Conservation (phyloP, 1,140 invertebrate species). For the Formica selysi region DNA sequence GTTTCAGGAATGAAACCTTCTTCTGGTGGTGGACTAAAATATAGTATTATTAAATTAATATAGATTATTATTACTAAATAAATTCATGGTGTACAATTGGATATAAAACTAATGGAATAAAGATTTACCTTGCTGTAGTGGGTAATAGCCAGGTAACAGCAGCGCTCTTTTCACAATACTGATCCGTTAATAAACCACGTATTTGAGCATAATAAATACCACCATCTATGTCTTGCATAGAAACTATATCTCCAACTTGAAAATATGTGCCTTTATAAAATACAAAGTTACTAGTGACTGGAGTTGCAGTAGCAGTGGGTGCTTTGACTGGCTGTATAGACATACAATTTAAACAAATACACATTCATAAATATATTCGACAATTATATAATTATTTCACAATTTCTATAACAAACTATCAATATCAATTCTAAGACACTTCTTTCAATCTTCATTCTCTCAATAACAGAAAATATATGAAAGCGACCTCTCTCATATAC, state of each 20-base stretch:
- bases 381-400: too few species aligned
- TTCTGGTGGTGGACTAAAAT: conserved; percentile 90
- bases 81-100: not conserved
- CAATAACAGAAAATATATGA: conserved; percentile 33
- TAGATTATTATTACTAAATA: not conserved
- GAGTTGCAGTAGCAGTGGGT: conserved; percentile 92
- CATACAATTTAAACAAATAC: conserved; percentile 44
- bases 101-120: conserved; percentile 1
- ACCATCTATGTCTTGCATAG: conserved; percentile 92
- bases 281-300: conserved; percentile 92
- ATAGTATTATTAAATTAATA: conserved; percentile 4
- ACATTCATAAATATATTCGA: too few species aligned
- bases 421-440: too few species aligned
- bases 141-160: conserved; percentile 97
- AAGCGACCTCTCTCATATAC: too few species aligned
- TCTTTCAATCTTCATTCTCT: too few species aligned
- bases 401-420: too few species aligned
- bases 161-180: conserved; percentile 97
- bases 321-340: conserved; percentile 90
- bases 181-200: conserved; percentile 95
- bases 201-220: conserved; percentile 96
- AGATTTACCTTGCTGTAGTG: conserved; percentile 88
- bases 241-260: conserved; percentile 97
- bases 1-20: conserved; percentile 95
- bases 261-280: conserved; percentile 95